A percentile compares a stretch with the other conserved stretches of the same genome.
Evolutionary conservation across 2,113 vertebrate genomes (phyloP).

Genomic region (Gobio gobio): DNA sequence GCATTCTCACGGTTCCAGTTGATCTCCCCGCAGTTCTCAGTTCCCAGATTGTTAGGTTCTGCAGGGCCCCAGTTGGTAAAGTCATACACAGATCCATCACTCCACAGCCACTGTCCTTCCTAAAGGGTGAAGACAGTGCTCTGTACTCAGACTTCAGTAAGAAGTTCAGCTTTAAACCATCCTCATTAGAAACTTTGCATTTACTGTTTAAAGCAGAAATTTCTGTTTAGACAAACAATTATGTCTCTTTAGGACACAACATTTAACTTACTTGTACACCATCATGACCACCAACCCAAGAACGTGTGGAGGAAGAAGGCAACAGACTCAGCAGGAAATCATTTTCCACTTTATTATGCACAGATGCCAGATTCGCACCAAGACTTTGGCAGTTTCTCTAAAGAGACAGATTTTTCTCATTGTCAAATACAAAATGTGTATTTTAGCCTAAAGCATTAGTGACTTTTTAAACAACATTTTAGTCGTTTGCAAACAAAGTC

Average conservation of each 20-base stretch:
- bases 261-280: too few species aligned
- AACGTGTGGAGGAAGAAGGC: too few species aligned
- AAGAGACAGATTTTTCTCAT: not conserved
- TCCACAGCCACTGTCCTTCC: not conserved
- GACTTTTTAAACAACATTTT: not conserved
- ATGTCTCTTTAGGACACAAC: not conserved
- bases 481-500: not conserved
- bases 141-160: not conserved
- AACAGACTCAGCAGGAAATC: too few species aligned
- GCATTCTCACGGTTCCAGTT: not conserved
- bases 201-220: not conserved
- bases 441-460: not conserved
- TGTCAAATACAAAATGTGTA: not conserved
- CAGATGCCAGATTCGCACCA: not conserved
- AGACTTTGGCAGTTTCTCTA: not conserved
- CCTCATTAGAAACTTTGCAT: not conserved
- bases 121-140: not conserved
- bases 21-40: not conserved
- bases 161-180: not conserved
- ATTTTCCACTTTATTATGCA: too few species aligned
- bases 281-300: too few species aligned
- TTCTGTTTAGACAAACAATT: not conserved
- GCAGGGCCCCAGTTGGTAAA: not conserved
- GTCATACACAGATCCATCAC: conserved; percentile 26
- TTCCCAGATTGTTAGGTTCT: not conserved